Percentiles rank a stretch among this genome's conserved stretches.
Conservation (phyloP, 2,113 vertebrate species). For the Platysternon megacephalum region DNA sequence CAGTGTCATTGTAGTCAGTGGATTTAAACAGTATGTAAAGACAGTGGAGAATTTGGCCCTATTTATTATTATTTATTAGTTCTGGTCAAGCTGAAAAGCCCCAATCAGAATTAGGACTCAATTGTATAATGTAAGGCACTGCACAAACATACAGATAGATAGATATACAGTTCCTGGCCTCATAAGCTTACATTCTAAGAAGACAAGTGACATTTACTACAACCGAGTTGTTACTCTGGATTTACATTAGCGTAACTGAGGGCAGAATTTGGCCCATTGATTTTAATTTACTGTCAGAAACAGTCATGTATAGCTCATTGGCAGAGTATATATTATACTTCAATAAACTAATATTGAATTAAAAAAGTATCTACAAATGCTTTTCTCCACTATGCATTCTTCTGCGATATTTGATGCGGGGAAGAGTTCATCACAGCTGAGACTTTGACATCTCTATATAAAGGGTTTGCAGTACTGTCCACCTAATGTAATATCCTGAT, state of each 20-base stretch:
- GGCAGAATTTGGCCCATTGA: not conserved
- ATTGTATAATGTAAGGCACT: not conserved
- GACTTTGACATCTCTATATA: not conserved
- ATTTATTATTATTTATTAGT: not conserved
- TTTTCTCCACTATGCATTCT: not conserved
- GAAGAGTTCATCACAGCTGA: no score
- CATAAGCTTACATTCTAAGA: not conserved
- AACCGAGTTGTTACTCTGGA: not conserved
- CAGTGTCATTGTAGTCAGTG: accelerated
- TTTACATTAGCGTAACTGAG: not conserved
- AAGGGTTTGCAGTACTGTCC: not conserved
- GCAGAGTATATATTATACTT: not conserved
- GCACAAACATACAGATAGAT: not conserved
- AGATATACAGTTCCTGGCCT: not conserved
- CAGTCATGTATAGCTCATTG: not conserved
- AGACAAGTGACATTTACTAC: not conserved
- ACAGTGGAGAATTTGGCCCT: not conserved
- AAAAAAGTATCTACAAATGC: not conserved
- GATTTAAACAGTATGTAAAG: not conserved
- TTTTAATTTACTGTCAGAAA: not conserved
- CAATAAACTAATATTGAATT: not conserved
- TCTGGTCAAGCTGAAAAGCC: not conserved
- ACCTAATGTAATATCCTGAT: not conserved
- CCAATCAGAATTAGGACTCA: not conserved
- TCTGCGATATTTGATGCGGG: no score